A percentile compares a stretch with the other conserved stretches of the same genome.
Evolutionary conservation across 1,140 invertebrate genomes (phyloP).

Genomic region (Drosophila sp.): DNA sequence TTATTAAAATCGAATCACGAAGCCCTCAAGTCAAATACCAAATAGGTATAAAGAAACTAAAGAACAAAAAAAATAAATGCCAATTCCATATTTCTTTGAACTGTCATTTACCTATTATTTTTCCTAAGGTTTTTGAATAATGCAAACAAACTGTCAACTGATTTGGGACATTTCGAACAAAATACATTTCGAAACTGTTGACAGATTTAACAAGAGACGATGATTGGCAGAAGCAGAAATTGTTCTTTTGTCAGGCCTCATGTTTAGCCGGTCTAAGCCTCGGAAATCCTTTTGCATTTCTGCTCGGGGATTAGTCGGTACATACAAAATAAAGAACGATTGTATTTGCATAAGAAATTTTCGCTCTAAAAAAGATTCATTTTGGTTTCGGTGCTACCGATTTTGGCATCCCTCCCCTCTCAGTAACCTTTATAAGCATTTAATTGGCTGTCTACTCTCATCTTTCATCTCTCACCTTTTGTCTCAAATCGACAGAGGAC

Average conservation of each 20-base stretch:
- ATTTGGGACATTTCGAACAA: background rate
- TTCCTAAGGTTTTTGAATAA: background rate
- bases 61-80: too few species aligned
- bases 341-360: slow-evolving; percentile 37
- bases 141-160: background rate
- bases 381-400: background rate
- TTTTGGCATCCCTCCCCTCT: background rate
- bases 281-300: slow-evolving; percentile 50
- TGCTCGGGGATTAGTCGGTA: slow-evolving; percentile 32
- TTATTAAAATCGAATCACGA: too few species aligned
- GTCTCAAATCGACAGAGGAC: background rate
- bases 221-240: slow-evolving; percentile 42
- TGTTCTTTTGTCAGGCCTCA: slow-evolving; percentile 40
- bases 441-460: slow-evolving; percentile 68
- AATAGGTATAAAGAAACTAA: too few species aligned
- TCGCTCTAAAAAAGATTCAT: slow-evolving; percentile 7
- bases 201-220: slow-evolving; percentile 48
- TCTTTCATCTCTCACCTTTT: slow-evolving; percentile 25
- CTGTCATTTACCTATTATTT: background rate
- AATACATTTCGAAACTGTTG: slow-evolving; percentile 39
- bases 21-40: too few species aligned
- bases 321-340: slow-evolving; percentile 13
- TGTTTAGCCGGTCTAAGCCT: slow-evolving; percentile 49
- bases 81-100: background rate
- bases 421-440: slow-evolving; percentile 60